phyloP scores from a whole-genome alignment of 1,140 invertebrate genomes.

The Metopolophium dirhodum region DNA sequence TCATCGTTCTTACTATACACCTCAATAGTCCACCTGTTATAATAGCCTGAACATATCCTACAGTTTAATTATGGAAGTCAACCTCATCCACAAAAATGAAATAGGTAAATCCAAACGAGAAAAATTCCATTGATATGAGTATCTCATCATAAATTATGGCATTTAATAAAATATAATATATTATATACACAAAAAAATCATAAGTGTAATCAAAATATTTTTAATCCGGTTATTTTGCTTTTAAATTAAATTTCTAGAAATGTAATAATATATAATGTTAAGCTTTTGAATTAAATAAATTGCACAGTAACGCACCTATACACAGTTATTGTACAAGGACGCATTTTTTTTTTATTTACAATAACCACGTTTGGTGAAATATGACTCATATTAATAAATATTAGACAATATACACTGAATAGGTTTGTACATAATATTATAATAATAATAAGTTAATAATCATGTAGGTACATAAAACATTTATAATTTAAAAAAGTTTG shows the following conservation, averaged over 20 bases:
- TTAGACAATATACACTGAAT: background rate
- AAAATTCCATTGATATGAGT: background rate
- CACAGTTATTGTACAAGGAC: background rate
- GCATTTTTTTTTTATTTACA: background rate
- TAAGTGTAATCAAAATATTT: background rate
- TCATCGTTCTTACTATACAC: background rate
- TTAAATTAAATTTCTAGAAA: background rate
- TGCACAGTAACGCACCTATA: background rate
- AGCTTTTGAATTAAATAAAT: background rate
- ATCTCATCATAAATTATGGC: background rate
- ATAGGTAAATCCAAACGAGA: background rate
- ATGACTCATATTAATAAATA: constrained; percentile 18
- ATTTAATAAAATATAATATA: background rate
- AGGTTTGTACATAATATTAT: background rate
- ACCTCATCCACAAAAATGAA: background rate
- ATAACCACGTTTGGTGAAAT: background rate
- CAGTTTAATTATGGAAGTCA: background rate
- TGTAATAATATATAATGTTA: background rate
- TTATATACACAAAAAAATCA: background rate
- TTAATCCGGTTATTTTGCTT: background rate
- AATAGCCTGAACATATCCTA: background rate
- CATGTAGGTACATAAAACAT: background rate
- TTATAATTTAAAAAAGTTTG: background rate
- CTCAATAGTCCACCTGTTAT: background rate
- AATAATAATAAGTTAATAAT: background rate